These are phyloP conservation scores for Mesopsocus fuscifrons DNA, from an alignment of 2,888 invertebrate species.

Conservation along the genomic window DNA sequence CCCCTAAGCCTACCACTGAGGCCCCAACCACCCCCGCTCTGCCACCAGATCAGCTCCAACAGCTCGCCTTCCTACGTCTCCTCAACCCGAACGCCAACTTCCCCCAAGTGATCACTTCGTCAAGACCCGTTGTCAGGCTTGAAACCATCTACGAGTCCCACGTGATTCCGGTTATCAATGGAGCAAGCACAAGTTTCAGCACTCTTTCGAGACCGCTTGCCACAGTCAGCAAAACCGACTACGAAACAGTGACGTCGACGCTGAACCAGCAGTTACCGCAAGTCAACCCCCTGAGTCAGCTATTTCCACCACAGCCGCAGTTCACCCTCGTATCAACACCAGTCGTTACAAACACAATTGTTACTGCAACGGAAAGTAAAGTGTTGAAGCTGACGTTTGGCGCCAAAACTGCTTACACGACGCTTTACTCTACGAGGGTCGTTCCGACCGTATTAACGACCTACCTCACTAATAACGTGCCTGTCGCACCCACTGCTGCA, in stretches of 20 bases:
- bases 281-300: conserved; percentile 14
- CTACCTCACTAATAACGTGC: conserved; percentile 59
- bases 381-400: conserved; percentile 71
- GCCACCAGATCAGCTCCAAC: conserved; percentile 50
- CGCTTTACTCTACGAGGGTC: conserved; percentile 62
- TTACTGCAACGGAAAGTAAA: conserved; percentile 63
- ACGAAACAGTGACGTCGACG: conserved; percentile 55
- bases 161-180: conserved; percentile 58
- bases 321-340: conserved; percentile 62
- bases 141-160: conserved; percentile 70
- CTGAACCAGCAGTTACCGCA: conserved; percentile 32
- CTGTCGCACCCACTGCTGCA: conserved; percentile 42
- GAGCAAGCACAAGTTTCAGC: conserved; percentile 51
- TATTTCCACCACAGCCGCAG: conserved; percentile 30
- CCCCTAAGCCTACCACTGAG: conserved; percentile 9
- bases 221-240: conserved; percentile 60
- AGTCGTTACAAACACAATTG: conserved; percentile 56
- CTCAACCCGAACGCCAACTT: conserved; percentile 39
- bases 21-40: conserved; percentile 29
- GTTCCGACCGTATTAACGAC: conserved; percentile 70
- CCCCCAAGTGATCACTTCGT: conserved; percentile 55
- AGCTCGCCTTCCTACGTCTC: conserved; percentile 49
- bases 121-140: conserved; percentile 51
- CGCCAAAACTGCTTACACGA: conserved; percentile 77
- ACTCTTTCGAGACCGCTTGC: conserved; percentile 63